phyloP scores from a whole-genome alignment of 2,888 invertebrate genomes.

The Cheilosia grossa region DNA sequence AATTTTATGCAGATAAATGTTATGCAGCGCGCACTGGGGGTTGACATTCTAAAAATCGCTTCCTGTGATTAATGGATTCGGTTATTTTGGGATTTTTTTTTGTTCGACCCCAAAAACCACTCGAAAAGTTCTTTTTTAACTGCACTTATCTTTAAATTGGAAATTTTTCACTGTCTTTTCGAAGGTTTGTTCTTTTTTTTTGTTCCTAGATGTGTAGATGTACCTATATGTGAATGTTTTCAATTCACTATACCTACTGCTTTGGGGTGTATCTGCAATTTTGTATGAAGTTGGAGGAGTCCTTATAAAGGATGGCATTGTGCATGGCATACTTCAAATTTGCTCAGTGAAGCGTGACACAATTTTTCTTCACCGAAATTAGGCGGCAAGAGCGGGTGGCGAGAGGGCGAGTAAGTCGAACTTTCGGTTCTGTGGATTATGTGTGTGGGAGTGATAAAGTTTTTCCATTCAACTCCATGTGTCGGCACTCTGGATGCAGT shows the following conservation, averaged over 20 bases:
- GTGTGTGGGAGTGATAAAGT: constrained; percentile 43
- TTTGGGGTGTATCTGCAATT: constrained; percentile 15
- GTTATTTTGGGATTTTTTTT: constrained; percentile 54
- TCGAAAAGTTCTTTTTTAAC: constrained; percentile 67
- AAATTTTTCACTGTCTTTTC: constrained; percentile 74
- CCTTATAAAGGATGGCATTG: constrained; percentile 35
- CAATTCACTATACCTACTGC: neutral
- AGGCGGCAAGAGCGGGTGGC: neutral
- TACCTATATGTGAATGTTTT: neutral
- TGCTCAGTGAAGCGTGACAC: constrained; percentile 63
- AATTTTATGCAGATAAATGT: constrained; percentile 70
- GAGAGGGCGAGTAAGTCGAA: constrained; percentile 22
- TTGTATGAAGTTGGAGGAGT: constrained; percentile 13
- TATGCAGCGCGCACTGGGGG: constrained; percentile 32
- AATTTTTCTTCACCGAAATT: constrained; percentile 56
- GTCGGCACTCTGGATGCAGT: constrained; percentile 48
- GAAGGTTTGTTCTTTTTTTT: constrained; percentile 3
- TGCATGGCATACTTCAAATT: constrained; percentile 69
- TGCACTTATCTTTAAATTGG: constrained; percentile 74
- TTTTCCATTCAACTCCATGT: constrained; percentile 51
- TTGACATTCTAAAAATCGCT: constrained; percentile 34
- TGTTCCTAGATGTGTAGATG: constrained; percentile 26
- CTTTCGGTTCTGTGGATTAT: constrained; percentile 35
- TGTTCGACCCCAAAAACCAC: constrained; percentile 12
- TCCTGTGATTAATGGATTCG: constrained; percentile 70